phyloP scores from a whole-genome alignment of 1,140 invertebrate genomes.

The Cyrtorhinus lividipennis region DNA sequence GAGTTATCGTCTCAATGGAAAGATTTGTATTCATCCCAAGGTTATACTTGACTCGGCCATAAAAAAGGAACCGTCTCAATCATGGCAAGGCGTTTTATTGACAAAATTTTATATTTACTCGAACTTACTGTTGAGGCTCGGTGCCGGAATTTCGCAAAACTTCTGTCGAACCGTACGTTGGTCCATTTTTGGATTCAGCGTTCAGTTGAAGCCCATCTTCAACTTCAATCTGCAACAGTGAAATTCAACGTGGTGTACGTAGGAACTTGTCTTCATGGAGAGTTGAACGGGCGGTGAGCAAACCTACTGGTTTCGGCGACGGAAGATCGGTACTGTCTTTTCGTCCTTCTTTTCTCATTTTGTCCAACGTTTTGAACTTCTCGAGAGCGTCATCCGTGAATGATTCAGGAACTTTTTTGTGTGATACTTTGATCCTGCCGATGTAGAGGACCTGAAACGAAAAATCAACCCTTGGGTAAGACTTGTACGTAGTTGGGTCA shows the following conservation, averaged over 20 bases:
- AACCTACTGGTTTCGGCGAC: neutral
- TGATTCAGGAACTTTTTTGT: constrained; percentile 67
- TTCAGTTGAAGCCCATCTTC: neutral
- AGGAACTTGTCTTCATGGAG: no score
- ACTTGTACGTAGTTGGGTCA: no score
- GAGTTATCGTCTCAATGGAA: no score
- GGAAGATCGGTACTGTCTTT: no score
- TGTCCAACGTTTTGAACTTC: constrained; percentile 65
- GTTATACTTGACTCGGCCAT: no score
- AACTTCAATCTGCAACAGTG: no score
- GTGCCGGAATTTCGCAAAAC: neutral
- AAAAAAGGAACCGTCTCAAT: no score
- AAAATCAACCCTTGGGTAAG: constrained; percentile 13
- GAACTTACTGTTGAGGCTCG: neutral
- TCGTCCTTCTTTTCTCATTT: constrained; percentile 27
- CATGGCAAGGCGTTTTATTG: no score
- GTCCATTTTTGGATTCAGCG: neutral
- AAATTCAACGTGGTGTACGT: no score
- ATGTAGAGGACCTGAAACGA: constrained; percentile 62
- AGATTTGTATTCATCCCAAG: no score
- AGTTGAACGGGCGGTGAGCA: no score
- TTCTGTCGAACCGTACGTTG: neutral
- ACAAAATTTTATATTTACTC: no score
- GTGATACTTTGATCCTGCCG: constrained; percentile 71
- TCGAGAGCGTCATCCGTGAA: constrained; percentile 81